phyloP scores from a whole-genome alignment of 2,888 invertebrate species.

The Leuctra nigra region DNA sequence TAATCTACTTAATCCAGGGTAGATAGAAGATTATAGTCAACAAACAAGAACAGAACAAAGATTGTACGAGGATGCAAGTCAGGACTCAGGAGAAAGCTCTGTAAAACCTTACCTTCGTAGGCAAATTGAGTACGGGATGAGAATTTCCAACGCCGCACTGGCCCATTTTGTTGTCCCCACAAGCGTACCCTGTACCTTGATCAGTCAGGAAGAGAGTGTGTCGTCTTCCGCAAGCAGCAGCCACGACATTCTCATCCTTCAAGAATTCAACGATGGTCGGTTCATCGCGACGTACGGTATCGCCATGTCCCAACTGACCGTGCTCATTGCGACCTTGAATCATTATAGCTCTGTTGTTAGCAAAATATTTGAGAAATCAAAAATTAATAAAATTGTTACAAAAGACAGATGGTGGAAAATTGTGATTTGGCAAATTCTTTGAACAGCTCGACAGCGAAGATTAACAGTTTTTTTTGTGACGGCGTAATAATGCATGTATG shows the following conservation, averaged over 20 bases:
- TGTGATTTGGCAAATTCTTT: too few species aligned
- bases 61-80: too few species aligned
- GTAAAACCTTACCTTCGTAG: constrained; percentile 44
- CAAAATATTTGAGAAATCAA: too few species aligned
- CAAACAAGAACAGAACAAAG: background rate
- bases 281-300: constrained; percentile 61
- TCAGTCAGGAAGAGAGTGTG: constrained; percentile 85
- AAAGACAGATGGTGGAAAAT: too few species aligned
- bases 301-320: constrained; percentile 82
- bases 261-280: constrained; percentile 73
- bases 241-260: constrained; percentile 71
- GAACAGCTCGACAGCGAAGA: too few species aligned
- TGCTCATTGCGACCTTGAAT: constrained; percentile 72
- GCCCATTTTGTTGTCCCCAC: constrained; percentile 88
- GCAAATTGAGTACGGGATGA: constrained; percentile 40
- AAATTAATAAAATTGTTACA: too few species aligned
- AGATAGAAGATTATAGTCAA: too few species aligned
- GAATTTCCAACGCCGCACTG: constrained; percentile 82
- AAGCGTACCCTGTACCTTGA: constrained; percentile 78
- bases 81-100: background rate
- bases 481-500: too few species aligned
- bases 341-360: too few species aligned
- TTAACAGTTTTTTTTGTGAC: too few species aligned
- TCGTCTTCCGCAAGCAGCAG: constrained; percentile 79
- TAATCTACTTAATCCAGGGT: too few species aligned